These are phyloP conservation scores for Platerodrilus igneus DNA, from an alignment of 2,888 invertebrate genomes.

Conservation along the genomic window DNA sequence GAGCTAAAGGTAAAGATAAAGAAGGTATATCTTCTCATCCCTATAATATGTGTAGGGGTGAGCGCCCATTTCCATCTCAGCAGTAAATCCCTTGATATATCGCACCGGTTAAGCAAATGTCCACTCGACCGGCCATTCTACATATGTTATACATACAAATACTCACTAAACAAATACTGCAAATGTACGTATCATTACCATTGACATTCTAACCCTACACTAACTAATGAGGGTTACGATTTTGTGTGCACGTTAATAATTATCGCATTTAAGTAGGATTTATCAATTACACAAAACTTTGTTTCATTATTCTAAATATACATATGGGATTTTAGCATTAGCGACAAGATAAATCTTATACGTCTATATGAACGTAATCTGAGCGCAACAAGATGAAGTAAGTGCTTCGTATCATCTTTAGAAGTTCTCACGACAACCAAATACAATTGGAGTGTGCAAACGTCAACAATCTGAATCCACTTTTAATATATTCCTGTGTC, in stretches of 20 bases:
- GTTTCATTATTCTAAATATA: too few relatives aligned
- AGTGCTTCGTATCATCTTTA: constrained; percentile 35
- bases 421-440: constrained; percentile 37
- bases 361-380: too few relatives aligned
- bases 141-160: constrained; percentile 46
- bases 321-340: too few relatives aligned
- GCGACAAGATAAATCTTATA: too few relatives aligned
- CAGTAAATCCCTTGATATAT: constrained; percentile 47
- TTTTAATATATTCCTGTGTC: constrained; percentile 50
- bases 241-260: too few relatives aligned
- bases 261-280: too few relatives aligned
- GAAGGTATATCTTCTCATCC: constrained; percentile 19
- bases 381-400: constrained; percentile 1
- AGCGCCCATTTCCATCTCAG: constrained; percentile 29
- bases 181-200: constrained; percentile 35
- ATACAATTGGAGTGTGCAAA: constrained; percentile 38
- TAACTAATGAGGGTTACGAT: constrained; percentile 22
- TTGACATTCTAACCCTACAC: constrained; percentile 20
- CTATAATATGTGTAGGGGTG: constrained; percentile 15
- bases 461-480: constrained; percentile 48
- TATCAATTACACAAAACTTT: too few relatives aligned
- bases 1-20: constrained; percentile 17
- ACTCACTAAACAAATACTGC: constrained; percentile 36
- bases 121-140: constrained; percentile 44
- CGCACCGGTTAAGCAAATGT: constrained; percentile 46